Evolutionary conservation across 2,888 invertebrate species (phyloP), one percentile per base, ranked within the genome.

Genomic region (Nysson spinosus): DNA sequence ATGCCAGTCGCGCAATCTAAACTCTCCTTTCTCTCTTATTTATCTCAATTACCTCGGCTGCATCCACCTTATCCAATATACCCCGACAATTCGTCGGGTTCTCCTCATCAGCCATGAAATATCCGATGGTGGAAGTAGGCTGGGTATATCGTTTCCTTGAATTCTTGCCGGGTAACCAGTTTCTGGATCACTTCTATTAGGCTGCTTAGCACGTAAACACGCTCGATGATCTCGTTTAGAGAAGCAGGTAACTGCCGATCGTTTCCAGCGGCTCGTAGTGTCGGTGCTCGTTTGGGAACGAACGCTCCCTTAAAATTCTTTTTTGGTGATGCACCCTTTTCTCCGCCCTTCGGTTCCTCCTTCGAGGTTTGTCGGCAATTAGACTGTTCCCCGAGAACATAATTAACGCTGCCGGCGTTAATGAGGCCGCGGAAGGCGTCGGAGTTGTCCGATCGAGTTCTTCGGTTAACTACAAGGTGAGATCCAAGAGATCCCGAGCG

Each of bases 401-500:
- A 84, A 85, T 86, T 85, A 86, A 85, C 85, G 72, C 80, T 69
- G 54, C 43, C 72, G 62, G 83, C 81, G 86, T 86, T 86, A 86
- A 86, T 85, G 83, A 84, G 83, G 75, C 74, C 74, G 67, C 64
- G 62, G 55, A 85, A n/a, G 81, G 83, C 83, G 85, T 85, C 75
- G 81, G 79, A 78, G 62, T 70, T 66, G 75, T 69, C 72, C 40
- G 62, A 35, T 46, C 57, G 57, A 39, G 55, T 56, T 51, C 68
- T 52, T 46, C 37, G 43, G 28, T 24, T n/a, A n/a, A 37, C 12
- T 14, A 32, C 22, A 26, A 22, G 19, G n/a, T 12, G 32, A 24
- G 42, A 57, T 44, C 30, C 60, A 12, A 2, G 11, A 17, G 20
- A 35, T 46, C 32, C 20, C 46, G 20, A 24, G 11, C 17, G 12